A percentile compares a stretch with the other conserved stretches of the same genome.
These are phyloP conservation scores for Bombus confusus DNA, from an alignment of 1,140 invertebrate genomes.

Conservation along the genomic window DNA sequence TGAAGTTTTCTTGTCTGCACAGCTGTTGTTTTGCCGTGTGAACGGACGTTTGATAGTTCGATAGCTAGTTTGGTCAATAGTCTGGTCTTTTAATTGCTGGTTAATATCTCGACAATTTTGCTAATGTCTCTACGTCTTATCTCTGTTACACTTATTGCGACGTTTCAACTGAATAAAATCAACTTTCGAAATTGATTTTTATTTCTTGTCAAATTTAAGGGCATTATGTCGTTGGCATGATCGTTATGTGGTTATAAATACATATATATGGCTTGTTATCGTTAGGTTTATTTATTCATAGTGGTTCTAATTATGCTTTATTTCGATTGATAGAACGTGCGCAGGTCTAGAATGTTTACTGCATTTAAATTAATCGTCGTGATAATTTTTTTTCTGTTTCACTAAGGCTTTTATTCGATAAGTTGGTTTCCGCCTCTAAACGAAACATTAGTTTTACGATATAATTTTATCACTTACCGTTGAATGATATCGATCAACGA, in stretches of 20 bases:
- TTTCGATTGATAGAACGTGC: background rate
- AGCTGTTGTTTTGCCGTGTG: conserved; percentile 12
- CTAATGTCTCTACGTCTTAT: background rate
- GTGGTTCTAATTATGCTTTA: background rate
- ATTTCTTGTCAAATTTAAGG: background rate
- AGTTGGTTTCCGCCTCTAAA: too few relatives aligned
- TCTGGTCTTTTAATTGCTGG: background rate
- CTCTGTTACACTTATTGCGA: background rate
- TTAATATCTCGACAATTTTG: background rate
- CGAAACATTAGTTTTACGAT: too few relatives aligned
- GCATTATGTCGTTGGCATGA: background rate
- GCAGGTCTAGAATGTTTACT: background rate
- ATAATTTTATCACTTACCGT: too few relatives aligned
- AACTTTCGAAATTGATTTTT: background rate
- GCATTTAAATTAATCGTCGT: background rate
- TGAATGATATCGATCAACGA: too few relatives aligned
- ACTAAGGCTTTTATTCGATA: background rate
- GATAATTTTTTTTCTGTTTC: background rate
- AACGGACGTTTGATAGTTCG: background rate
- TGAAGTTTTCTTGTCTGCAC: background rate
- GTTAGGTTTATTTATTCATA: background rate
- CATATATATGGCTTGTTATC: background rate
- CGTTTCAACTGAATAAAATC: background rate
- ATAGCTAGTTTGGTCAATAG: background rate
- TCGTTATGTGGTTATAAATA: background rate